Base-by-base conservation (phyloP, 2,113 vertebrate genomes). In the Otus sunia region DNA sequence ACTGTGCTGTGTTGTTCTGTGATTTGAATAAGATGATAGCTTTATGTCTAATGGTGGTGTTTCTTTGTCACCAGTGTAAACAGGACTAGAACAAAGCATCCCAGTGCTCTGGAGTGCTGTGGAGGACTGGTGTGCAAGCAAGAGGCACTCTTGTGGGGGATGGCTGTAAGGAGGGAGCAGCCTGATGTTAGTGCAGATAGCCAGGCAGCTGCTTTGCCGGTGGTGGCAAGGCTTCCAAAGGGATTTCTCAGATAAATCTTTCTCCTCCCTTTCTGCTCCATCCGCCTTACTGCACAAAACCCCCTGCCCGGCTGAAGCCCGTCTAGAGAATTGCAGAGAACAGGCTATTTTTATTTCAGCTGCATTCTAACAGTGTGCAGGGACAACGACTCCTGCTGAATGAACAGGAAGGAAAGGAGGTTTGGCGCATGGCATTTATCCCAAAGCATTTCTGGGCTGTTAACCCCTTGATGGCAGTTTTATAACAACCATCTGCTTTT, bases 331-430 rank as follows among this genome's bases (percentile, higher is more conserved):
- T 74, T 86, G 25, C n/a, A 84, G 59, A 36, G 43, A 82, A 52
- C 14, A 79, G 21, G 27, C 56, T 95, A 77, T 89, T 95, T 92
- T 94, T 85, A 85, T 72, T 89, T 89, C 83, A 86, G 15, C 67
- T 84, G n/a, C 45, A 62, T 88, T 53, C 55, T 73, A 88, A 62
- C 32, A 55, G 12, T 39, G 14, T 53, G 18, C 62, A 75, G 36
- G 15, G 49, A 37, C 5, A 5, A 39, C 0, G 3, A 69, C 17
- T 79, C 36, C 58, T 64, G 21, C 39, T 62, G 78, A 87, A 91
- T 82, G 43, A 83, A 80, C 75, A 92, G 67, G 86, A 95, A 92
- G 86, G 75, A 94, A 86, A 94, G 63, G 72, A 86, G 47, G 74
- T 90, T 88, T 87, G n/a, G 88, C 0, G 1, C 39, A 58, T n/a